These are phyloP conservation scores for Lingula anatina DNA, from an alignment of 2,888 invertebrate genomes.

Conservation along the genomic window DNA sequence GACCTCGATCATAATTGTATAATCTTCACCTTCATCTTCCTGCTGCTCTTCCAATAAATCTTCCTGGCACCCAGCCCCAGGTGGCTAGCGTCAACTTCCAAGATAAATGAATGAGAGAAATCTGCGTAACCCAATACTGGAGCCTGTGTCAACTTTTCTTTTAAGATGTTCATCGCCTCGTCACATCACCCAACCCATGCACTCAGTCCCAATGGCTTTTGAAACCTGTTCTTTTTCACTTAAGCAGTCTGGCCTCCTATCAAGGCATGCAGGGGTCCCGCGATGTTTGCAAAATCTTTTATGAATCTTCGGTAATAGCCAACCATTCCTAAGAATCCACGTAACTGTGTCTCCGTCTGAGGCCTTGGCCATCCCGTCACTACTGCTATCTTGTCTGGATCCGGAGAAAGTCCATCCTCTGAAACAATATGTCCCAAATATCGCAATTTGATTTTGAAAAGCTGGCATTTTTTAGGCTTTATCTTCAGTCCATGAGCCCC, in stretches of 20 bases:
- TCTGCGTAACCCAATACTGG: too few relatives aligned
- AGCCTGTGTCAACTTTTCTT: too few relatives aligned
- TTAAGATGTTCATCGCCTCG: too few relatives aligned
- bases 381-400: constrained; percentile 5
- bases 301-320: constrained; percentile 14
- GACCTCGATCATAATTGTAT: neutral
- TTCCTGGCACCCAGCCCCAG: too few relatives aligned
- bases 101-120: too few relatives aligned
- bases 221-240: constrained; percentile 1
- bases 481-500: neutral
- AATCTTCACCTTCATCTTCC: neutral
- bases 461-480: constrained; percentile 2
- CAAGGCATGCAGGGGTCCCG: constrained; percentile 10
- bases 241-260: too few relatives aligned
- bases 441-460: neutral
- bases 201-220: too few relatives aligned
- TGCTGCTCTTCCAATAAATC: neutral
- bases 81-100: too few relatives aligned
- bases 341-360: constrained; percentile 3
- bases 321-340: constrained; percentile 12
- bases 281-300: constrained; percentile 10
- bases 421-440: constrained; percentile 1
- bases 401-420: neutral
- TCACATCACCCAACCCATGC: too few relatives aligned
- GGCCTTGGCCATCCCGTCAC: constrained; percentile 5